These are phyloP conservation scores for Vanessa tameamea DNA, from an alignment of 1,140 invertebrate genomes.

Conservation along the genomic window DNA sequence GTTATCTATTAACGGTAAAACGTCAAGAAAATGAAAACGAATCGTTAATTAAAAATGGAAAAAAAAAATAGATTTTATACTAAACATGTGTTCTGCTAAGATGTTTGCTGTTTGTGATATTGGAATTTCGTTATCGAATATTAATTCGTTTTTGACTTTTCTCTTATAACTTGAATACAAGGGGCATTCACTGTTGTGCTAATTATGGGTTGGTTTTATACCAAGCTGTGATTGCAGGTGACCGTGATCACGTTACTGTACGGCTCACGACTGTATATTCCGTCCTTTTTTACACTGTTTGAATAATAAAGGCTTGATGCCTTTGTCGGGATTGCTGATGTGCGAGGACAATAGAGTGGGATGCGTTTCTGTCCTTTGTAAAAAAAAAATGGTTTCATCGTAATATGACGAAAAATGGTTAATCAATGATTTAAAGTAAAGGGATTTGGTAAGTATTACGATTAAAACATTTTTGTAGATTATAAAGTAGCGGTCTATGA, in stretches of 20 bases:
- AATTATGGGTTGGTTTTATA: conserved; percentile 36
- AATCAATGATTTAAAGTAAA: too few species aligned
- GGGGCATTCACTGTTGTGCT: conserved; percentile 22
- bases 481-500: neutral
- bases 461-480: too few species aligned
- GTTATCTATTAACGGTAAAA: too few species aligned
- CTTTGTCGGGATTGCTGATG: conserved; percentile 2
- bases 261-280: conserved; percentile 28
- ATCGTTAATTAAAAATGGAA: too few species aligned
- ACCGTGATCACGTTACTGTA: conserved; percentile 35
- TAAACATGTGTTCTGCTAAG: too few species aligned
- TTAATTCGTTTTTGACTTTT: neutral
- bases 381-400: neutral
- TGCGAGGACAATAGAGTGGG: neutral
- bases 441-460: too few species aligned
- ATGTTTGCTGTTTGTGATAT: too few species aligned
- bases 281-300: conserved; percentile 15
- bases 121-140: too few species aligned
- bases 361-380: neutral
- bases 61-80: too few species aligned
- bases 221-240: conserved; percentile 44
- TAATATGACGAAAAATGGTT: too few species aligned
- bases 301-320: conserved; percentile 1
- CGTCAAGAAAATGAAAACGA: too few species aligned
- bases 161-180: neutral